Evolutionary conservation across 2,113 vertebrate genomes (phyloP), one percentile per base, ranked within the genome.

Genomic region (Rana temporaria): DNA sequence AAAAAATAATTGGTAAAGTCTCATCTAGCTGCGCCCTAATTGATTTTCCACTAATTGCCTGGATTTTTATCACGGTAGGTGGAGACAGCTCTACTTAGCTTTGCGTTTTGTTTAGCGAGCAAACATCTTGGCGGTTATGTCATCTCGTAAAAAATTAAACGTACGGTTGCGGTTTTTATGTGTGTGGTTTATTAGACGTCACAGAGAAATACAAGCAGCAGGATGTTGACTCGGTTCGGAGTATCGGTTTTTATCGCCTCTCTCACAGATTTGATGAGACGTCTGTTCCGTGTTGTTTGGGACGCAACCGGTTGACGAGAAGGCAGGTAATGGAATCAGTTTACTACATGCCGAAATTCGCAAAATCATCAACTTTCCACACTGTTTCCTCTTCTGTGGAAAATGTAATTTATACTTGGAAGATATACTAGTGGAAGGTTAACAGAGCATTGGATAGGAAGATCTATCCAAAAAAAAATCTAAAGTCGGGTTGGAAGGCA

Each of bases 1-100:
- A 81, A 73, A 72, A 64, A 81, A 30, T 81, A 73, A 65, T 81
- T 81, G 68, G 67, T 19, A 20, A 22, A n/a, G 56, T 22, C 59
- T 52, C 22, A 30, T 73, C 60, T 81, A 71, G 34, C 38, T 52
- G 52, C 12, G 8, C 32, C 24, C 57, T 79, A 79, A 79, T 69
- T 69, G 78, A 59, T 69, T 67, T 69, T 64, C 20, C 17, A 64
- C 48, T 69, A 22, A 62, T 64, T 63, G 59, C 62, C n/a, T 38
- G 59, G 1, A 59, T 62, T 63, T 30, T 16, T 81, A 81, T 53
- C 42, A 53, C 9, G 34, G 78, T 56, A 30, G 20, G 18, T 6
- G 7, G n/a, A 17, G 34, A 17, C 7, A 7, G 9, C 38, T 34
- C n/a, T 22, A 22, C 66, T 71, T 3, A 20, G n/a, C 0, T 63